These are phyloP conservation scores for Drosophila multiciliata DNA, from an alignment of 2,888 invertebrate species.

Conservation along the genomic window DNA sequence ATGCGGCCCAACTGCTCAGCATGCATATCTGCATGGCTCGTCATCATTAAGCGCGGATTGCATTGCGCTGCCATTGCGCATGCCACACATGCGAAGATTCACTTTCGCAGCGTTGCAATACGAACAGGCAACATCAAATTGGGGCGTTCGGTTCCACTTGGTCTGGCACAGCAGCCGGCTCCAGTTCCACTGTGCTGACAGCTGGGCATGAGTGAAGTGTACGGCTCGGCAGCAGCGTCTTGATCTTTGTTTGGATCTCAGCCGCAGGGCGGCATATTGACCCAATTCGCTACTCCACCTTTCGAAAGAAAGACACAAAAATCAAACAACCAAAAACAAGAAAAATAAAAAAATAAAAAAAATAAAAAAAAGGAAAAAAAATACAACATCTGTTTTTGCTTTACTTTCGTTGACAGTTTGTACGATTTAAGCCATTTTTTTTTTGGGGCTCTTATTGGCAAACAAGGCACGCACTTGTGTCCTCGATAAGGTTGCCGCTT, in stretches of 20 bases:
- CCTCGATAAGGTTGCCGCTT: conserved; percentile 66
- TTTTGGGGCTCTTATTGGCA: conserved; percentile 50
- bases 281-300: conserved; percentile 67
- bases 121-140: conserved; percentile 55
- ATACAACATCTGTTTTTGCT: conserved; percentile 62
- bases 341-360: conserved; percentile 17
- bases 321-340: background rate
- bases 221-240: conserved; percentile 42
- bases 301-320: conserved; percentile 36
- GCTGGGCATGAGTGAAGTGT: conserved; percentile 54
- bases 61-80: conserved; percentile 38
- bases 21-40: conserved; percentile 62
- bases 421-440: conserved; percentile 27
- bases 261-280: conserved; percentile 72
- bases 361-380: conserved; percentile 14
- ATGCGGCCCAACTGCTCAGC: conserved; percentile 4
- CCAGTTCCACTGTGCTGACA: conserved; percentile 61
- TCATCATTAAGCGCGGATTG: conserved; percentile 74
- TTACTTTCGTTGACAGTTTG: conserved; percentile 79
- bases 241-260: conserved; percentile 31
- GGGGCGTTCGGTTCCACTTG: conserved; percentile 70
- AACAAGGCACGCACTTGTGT: conserved; percentile 74
- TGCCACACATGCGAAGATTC: conserved; percentile 66
- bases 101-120: conserved; percentile 63
- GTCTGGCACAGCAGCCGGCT: conserved; percentile 47